Percentiles rank a stretch among this genome's conserved stretches.
These are phyloP conservation scores for Psettodes erumei DNA, from an alignment of 2,113 vertebrate species.

Conservation along the genomic window DNA sequence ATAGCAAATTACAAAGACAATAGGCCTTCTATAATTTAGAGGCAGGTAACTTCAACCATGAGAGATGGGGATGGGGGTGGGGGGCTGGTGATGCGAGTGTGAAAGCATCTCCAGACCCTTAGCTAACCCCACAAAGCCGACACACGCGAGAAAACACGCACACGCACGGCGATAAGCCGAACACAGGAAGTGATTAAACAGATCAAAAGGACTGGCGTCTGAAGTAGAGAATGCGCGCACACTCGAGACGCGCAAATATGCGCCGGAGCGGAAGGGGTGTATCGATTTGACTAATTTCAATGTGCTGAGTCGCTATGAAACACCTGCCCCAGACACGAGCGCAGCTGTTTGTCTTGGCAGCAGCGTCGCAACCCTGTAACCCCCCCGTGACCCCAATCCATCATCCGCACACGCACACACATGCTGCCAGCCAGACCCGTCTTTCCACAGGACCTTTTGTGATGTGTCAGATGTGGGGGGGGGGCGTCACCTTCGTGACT, in stretches of 20 bases:
- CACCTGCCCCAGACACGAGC: conserved; percentile 77
- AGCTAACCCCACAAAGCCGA: conserved; percentile 77
- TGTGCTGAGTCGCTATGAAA: conserved; percentile 77
- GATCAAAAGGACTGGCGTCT: conserved; percentile 31
- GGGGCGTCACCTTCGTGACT: conserved; percentile 23
- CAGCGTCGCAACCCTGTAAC: conserved; percentile 75
- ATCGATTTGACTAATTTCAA: conserved; percentile 80
- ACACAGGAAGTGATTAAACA: conserved; percentile 33
- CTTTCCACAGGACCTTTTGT: conserved; percentile 36
- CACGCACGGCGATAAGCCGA: conserved; percentile 17
- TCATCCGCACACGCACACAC: conserved; percentile 56
- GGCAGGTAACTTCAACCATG: conserved; percentile 21
- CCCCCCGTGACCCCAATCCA: conserved; percentile 79
- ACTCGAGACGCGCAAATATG: conserved; percentile 25
- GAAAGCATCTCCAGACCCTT: conserved; percentile 81
- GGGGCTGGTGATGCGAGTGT: background rate
- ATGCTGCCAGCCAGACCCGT: background rate
- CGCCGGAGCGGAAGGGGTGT: conserved; percentile 39
- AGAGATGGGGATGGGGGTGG: background rate
- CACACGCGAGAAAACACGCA: conserved; percentile 18
- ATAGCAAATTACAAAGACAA: conserved; percentile 22
- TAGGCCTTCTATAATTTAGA: background rate
- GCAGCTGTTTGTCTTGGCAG: conserved; percentile 82
- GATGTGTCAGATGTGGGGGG: conserved; percentile 19
- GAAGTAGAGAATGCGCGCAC: background rate